A percentile compares a stretch with the other conserved stretches of the same genome.
Conservation (phyloP, 2,113 vertebrate species). For the Vulpes ferrilata region DNA sequence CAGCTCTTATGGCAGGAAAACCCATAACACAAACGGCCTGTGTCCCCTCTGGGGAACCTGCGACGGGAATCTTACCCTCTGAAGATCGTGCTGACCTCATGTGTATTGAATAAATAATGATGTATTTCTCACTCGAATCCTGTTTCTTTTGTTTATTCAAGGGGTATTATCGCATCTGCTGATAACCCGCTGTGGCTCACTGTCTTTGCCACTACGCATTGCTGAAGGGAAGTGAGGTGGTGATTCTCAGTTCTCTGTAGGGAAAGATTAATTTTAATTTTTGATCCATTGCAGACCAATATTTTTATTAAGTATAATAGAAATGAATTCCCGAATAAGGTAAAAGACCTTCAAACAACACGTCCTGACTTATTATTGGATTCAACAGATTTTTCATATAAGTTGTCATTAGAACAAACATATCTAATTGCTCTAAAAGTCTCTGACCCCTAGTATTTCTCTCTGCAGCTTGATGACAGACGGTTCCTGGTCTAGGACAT, state of each 20-base stretch:
- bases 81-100: not conserved
- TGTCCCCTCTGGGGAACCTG: not conserved
- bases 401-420: not conserved
- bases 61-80: not conserved
- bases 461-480: not conserved
- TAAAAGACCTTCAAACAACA: not conserved
- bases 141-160: not conserved
- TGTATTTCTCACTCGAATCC: not conserved
- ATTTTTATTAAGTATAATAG: conserved; percentile 23
- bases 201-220: not conserved
- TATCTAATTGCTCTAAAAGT: not conserved
- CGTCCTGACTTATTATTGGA: not conserved
- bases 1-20: not conserved
- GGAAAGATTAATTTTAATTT: not conserved
- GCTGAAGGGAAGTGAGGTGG: not conserved
- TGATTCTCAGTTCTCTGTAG: not conserved
- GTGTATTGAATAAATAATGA: not conserved
- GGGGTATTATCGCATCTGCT: not conserved
- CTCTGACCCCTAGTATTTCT: not conserved
- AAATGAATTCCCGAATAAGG: conserved; percentile 39
- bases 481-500: not conserved
- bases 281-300: not conserved
- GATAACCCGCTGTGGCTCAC: not conserved
- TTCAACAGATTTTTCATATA: conserved; percentile 20
- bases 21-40: not conserved